Conservation (phyloP, 1,140 invertebrate species). For the Polyergus mexicanus region DNA sequence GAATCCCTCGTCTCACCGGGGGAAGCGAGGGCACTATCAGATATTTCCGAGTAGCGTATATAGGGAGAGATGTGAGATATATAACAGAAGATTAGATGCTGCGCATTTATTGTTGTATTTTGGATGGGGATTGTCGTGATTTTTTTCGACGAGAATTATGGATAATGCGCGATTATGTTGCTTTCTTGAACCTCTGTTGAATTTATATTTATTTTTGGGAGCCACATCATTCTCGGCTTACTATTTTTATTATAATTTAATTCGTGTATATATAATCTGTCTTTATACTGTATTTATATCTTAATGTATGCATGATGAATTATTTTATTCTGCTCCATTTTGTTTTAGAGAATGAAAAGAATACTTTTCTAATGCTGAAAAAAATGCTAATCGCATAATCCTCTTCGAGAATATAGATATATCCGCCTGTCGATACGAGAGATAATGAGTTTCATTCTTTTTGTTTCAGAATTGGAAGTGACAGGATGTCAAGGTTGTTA, state of each 20-base stretch:
- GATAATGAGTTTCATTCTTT: not conserved
- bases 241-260: not conserved
- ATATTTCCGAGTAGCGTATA: constrained; percentile 15
- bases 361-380: not conserved
- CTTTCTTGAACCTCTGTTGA: not conserved
- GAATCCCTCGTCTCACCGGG: not conserved
- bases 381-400: no score
- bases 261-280: not conserved
- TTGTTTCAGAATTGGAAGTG: constrained; percentile 81
- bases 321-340: not conserved
- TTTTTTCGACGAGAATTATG: constrained; percentile 1
- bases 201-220: not conserved
- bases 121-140: constrained; percentile 8
- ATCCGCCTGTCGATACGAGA: not conserved
- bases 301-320: not conserved
- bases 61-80: constrained; percentile 12
- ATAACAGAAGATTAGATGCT: not conserved
- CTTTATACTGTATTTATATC: not conserved
- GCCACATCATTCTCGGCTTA: not conserved
- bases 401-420: no score
- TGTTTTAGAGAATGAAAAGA: not conserved
- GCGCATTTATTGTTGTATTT: not conserved
- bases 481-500: constrained; percentile 81
- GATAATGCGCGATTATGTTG: constrained; percentile 2
- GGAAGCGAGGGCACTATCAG: not conserved